Base-by-base conservation (phyloP, 2,888 invertebrate genomes). In the Xylota sylvarum region DNA sequence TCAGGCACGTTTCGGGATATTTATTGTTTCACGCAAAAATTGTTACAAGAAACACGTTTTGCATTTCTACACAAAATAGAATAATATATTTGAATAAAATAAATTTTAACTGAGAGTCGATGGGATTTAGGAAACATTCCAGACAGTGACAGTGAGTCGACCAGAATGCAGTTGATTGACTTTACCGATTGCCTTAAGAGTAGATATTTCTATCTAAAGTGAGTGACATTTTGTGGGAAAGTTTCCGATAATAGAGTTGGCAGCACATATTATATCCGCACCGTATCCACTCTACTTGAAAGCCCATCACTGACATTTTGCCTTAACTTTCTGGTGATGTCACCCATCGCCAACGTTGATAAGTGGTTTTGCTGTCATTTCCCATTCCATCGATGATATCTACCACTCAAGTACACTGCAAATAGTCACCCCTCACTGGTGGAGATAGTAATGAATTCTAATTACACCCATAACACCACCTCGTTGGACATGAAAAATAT, bases 381-480 rank as follows among this genome's bases (percentile, higher is more conserved):
- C 17, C 4, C 14, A 32, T 10, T 40, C 17, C 12, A 30, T 12
- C 37, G 23, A 14, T 23, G 19, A 0, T 23, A 23, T 65, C 50
- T 23, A 23, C 19, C 17, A 48, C 48, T 65, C n/a, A 23, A 65
- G 12, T 19, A 37, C 43, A 43, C 27, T 10, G 0, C 12, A 43
- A 3, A n/a, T 6, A 19, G 17, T 35, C 35, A 23, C 23, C 46
- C 58, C 35, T 19, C 58, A 32, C 50, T 10, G 4, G 19, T n/a
- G 5, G 12, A 37, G 35, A 35, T 50, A 35, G 35, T 6, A 35
- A 65, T 50, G 35, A 37, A 67, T 19, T 67, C 35, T 35, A 67
- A 50, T 67, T 67, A 37, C 35, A 3, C 6, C 19, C 6, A 17
- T 35, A 12, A 32, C 12, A 48, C 48, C 10, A 12, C 6, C 30